Base-by-base conservation (phyloP, 2,888 invertebrate genomes). In the Catocala nupta region DNA sequence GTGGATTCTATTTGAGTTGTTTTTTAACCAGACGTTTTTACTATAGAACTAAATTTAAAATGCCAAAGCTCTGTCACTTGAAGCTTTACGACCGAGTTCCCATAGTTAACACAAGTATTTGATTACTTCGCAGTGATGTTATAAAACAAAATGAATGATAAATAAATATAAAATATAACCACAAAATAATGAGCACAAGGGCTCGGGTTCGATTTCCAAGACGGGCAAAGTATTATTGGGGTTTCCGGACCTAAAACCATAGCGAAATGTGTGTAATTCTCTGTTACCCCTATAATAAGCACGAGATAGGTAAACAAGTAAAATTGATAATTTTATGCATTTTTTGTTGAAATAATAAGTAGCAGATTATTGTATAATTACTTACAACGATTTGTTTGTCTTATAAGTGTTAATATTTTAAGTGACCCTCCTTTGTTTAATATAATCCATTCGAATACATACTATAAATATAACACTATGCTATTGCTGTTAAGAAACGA, bases 381-480 rank as follows among this genome's bases (percentile, higher is more conserved):
- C 33, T 44, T 39, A 48, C 36, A 34, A 43, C 43, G 49, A 44
- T 57, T 43, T 50, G 12, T 49, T 11, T 43, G 36, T 49, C 33
- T 49, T 44, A 42, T 9, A 10, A 42, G 42, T n/a, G 16, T 43
- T 49, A 51, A 57, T 57, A 57, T 50, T 51, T 42, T 13, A 57
- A 34, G 42, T 51, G 25, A n/a, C 39, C 25, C 16, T 16, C 36
- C 44, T 13, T 43, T 42, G 42, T 49, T 33, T 44, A 56, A 25
- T 25, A 25, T 56, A 47, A 39, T 52, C 5, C 48, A 43, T 61
- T 67, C 58, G 64, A 70, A 69, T 70, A 63, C 59, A 56, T 71
- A 61, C 65, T 54, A 60, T 67, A 57, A 66, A 62, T 34, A 61
- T 63, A 58, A 55, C 53, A 65, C 76, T 72, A 72, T 64, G n/a